These are phyloP conservation scores for Empis livida DNA, from an alignment of 2,888 invertebrate species.

Conservation along the genomic window DNA sequence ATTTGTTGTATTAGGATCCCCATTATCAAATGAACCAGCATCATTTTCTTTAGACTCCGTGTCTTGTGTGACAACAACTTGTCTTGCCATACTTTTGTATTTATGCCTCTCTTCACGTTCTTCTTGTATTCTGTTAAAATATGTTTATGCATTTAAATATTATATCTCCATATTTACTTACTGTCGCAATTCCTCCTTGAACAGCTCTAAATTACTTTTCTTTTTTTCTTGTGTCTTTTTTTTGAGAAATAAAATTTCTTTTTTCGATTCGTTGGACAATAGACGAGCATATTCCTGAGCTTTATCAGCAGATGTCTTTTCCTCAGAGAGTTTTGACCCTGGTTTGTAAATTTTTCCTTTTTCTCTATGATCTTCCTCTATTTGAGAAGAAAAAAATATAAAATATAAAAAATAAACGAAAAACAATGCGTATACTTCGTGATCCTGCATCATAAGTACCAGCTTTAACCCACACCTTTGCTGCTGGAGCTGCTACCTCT, in stretches of 20 bases:
- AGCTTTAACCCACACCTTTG: conserved; percentile 96
- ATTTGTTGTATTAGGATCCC: conserved; percentile 96
- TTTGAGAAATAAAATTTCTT: conserved; percentile 44
- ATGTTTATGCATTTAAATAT: neutral
- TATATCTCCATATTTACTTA: conserved; percentile 35
- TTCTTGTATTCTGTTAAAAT: conserved; percentile 72
- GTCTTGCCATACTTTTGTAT: conserved; percentile 51
- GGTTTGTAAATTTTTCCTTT: conserved; percentile 90
- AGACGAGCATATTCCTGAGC: conserved; percentile 56
- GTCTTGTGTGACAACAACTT: conserved; percentile 30
- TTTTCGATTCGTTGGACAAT: conserved; percentile 47
- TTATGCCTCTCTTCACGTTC: conserved; percentile 93
- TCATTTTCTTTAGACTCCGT: conserved; percentile 30
- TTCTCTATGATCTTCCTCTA: conserved; percentile 79
- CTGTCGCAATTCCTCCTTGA: conserved; percentile 96
- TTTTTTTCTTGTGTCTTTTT: conserved; percentile 76
- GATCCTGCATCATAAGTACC: conserved; percentile 94
- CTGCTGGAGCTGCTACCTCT: conserved; percentile 63
- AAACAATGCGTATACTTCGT: conserved; percentile 53
- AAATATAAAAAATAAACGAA: neutral
- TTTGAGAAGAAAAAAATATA: conserved; percentile 10
- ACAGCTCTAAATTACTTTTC: conserved; percentile 93
- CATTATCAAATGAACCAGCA: conserved; percentile 80
- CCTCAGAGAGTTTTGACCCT: conserved; percentile 57
- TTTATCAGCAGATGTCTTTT: conserved; percentile 49